Conservation (phyloP, 2,888 invertebrate species). For the Agrochola macilenta region DNA sequence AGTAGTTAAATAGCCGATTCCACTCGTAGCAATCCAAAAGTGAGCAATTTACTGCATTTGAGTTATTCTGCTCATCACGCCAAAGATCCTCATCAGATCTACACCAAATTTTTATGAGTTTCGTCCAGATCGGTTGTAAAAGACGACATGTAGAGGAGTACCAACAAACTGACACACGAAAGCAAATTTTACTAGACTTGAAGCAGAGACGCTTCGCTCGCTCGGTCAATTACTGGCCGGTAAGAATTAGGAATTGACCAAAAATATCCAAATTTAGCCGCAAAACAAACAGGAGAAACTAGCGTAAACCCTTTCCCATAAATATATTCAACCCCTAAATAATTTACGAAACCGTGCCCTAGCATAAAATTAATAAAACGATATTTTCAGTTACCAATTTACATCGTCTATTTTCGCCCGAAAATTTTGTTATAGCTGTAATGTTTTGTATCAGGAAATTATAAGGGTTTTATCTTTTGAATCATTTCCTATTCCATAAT, state of each 20-base stretch:
- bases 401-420: neutral
- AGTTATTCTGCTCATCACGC: too few species aligned
- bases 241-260: neutral
- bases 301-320: neutral
- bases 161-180: too few species aligned
- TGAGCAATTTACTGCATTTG: too few species aligned
- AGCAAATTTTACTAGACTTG: too few species aligned
- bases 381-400: constrained; percentile 1
- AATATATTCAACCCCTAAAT: constrained; percentile 1
- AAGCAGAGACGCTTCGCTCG: too few species aligned
- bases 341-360: neutral
- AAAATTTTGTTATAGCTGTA: neutral
- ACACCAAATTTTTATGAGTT: too few species aligned
- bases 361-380: constrained; percentile 2
- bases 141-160: too few species aligned
- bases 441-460: constrained; percentile 15
- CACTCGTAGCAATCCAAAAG: too few species aligned
- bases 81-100: too few species aligned
- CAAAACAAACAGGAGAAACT: neutral
- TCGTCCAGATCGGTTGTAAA: too few species aligned
- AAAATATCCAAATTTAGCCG: neutral
- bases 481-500: constrained; percentile 8
- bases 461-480: neutral
- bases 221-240: too few species aligned
- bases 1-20: too few species aligned